Evolutionary conservation across 2,888 invertebrate species (phyloP).

Genomic region (Sycophila texana): DNA sequence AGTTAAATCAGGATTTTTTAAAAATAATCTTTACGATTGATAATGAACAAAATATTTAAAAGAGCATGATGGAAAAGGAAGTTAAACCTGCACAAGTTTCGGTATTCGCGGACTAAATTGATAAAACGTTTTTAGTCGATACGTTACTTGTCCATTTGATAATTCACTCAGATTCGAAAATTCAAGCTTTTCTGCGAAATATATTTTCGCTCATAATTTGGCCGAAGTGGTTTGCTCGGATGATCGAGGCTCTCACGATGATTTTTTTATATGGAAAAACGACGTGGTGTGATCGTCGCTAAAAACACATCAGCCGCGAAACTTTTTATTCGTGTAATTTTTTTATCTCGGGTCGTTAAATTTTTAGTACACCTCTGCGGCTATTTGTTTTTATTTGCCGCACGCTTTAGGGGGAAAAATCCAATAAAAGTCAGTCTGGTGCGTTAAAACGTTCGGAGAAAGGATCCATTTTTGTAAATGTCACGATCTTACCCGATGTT

Average conservation of each 20-base stretch:
- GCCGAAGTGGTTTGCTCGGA: not conserved
- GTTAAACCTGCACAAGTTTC: too few species aligned
- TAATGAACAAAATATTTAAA: too few species aligned
- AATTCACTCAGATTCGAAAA: not conserved
- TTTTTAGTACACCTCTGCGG: conserved; percentile 31
- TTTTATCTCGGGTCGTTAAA: conserved; percentile 31
- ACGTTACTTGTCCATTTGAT: not conserved
- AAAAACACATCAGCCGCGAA: not conserved
- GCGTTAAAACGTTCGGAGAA: conserved; percentile 19
- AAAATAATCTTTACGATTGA: too few species aligned
- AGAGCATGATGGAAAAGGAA: too few species aligned
- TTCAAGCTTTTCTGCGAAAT: not conserved
- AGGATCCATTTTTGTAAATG: conserved; percentile 28
- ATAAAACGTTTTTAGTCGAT: not conserved
- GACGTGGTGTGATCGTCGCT: not conserved
- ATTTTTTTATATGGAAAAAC: conserved; percentile 9
- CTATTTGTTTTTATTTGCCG: conserved; percentile 35
- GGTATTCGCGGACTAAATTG: not conserved
- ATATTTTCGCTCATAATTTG: not conserved
- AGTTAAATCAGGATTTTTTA: too few species aligned
- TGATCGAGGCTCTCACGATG: not conserved
- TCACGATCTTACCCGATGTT: not conserved
- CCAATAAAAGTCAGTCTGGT: conserved; percentile 39
- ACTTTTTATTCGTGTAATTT: conserved; percentile 16
- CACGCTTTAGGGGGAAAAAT: conserved; percentile 4